phyloP scores from a whole-genome alignment of 2,888 invertebrate species.

The Orthosia gothica region DNA sequence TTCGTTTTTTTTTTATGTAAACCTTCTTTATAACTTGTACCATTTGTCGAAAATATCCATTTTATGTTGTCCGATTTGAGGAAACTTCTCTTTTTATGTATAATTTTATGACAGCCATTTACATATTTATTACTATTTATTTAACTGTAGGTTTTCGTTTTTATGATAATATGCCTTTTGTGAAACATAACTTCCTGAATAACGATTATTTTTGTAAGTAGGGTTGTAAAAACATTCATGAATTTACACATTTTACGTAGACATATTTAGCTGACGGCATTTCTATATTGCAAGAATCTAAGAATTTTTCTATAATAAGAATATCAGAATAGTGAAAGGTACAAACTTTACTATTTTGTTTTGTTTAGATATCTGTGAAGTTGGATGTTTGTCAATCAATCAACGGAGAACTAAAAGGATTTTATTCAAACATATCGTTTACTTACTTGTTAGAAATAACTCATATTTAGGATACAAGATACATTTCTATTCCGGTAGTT shows the following conservation, averaged over 20 bases:
- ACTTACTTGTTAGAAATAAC: no score
- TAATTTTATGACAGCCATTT: slow-evolving; percentile 50
- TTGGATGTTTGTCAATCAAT: no score
- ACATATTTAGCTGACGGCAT: neutral
- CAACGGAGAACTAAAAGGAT: no score
- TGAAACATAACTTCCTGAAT: neutral
- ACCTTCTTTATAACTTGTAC: slow-evolving; percentile 40
- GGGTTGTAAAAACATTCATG: neutral
- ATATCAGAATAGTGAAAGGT: no score
- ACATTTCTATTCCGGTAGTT: no score
- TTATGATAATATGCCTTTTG: slow-evolving; percentile 27
- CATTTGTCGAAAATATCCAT: slow-evolving; percentile 27
- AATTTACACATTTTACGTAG: neutral
- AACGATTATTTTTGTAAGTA: neutral
- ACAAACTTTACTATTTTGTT: no score
- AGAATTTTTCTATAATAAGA: no score
- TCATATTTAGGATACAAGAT: no score
- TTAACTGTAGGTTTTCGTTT: slow-evolving; percentile 28
- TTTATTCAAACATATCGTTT: no score
- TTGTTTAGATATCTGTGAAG: no score
- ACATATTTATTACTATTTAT: slow-evolving; percentile 59
- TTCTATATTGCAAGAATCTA: no score
- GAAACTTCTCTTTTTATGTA: slow-evolving; percentile 43
- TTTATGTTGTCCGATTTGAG: slow-evolving; percentile 35
- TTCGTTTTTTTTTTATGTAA: slow-evolving; percentile 35